A percentile compares a stretch with the other conserved stretches of the same genome.
Evolutionary conservation across 2,797 vertebrate genomes (phyloP).

Genomic region (Hemibagrus guttatus): DNA sequence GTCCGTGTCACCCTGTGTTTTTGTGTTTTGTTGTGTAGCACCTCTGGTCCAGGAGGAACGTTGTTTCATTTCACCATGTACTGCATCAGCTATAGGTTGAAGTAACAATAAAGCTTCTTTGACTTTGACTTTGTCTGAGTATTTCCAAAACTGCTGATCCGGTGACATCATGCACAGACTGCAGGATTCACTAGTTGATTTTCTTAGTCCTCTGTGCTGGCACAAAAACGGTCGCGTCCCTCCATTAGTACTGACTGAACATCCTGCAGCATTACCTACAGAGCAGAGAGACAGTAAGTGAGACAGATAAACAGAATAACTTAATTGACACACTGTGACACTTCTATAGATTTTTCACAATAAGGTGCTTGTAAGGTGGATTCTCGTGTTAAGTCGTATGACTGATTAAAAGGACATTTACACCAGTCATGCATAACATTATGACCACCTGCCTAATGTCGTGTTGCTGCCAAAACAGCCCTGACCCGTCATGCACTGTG

Average conservation of each 20-base stretch:
- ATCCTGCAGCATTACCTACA: slow-evolving; percentile 80
- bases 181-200: slow-evolving; percentile 10
- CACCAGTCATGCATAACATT: too few relatives aligned
- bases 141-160: not conserved
- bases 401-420: not conserved
- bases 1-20: too few relatives aligned
- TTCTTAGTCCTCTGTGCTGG: not conserved
- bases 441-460: too few relatives aligned
- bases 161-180: not conserved
- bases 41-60: too few relatives aligned
- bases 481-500: too few relatives aligned
- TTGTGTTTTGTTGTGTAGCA: too few relatives aligned
- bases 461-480: too few relatives aligned
- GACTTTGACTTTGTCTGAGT: too few relatives aligned
- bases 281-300: slow-evolving; percentile 25
- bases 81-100: too few relatives aligned
- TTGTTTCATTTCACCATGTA: too few relatives aligned
- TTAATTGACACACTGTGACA: not conserved
- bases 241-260: slow-evolving; percentile 78
- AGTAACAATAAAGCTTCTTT: too few relatives aligned
- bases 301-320: not conserved
- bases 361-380: not conserved
- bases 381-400: not conserved
- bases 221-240: slow-evolving; percentile 65
- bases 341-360: not conserved